Conservation (phyloP, 2,113 vertebrate species). For the Paralichthys olivaceus region DNA sequence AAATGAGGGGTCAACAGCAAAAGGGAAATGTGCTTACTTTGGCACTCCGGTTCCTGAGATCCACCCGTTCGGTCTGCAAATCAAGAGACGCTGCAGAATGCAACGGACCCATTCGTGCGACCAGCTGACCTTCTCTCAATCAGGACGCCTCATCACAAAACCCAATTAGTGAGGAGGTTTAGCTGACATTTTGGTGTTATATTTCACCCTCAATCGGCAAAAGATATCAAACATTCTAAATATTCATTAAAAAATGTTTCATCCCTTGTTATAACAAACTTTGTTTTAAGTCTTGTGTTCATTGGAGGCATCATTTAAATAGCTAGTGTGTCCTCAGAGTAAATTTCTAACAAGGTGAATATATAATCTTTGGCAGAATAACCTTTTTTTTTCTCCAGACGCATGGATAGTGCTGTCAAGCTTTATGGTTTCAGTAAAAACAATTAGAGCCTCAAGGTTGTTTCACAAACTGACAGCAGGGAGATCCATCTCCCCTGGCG, state of each 20-base stretch:
- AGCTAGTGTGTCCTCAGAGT: not conserved
- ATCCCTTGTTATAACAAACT: not conserved
- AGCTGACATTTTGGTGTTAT: constrained; percentile 19
- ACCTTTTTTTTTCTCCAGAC: constrained; percentile 17
- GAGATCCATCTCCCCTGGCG: constrained; percentile 28
- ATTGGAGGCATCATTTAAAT: not conserved
- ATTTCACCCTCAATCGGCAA: not conserved
- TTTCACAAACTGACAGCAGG: constrained; percentile 28
- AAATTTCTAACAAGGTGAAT: not conserved
- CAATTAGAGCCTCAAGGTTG: constrained; percentile 12
- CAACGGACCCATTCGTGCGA: constrained; percentile 5
- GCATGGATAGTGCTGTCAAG: constrained; percentile 4
- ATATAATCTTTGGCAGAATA: constrained; percentile 13
- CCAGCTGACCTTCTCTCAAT: constrained; percentile 21
- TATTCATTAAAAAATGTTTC: not conserved
- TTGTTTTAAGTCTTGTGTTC: not conserved
- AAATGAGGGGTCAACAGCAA: constrained; percentile 75
- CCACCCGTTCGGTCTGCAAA: constrained; percentile 53
- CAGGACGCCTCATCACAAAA: constrained; percentile 16
- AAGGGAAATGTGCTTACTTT: constrained; percentile 71
- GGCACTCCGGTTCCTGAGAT: constrained; percentile 63
- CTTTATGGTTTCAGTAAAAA: constrained; percentile 33
- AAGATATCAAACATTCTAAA: constrained; percentile 3
- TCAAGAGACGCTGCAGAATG: constrained; percentile 44
- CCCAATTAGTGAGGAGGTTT: constrained; percentile 5